These are phyloP conservation scores for Choloepus didactylus DNA, from an alignment of 2,797 vertebrate species.

Conservation along the genomic window DNA sequence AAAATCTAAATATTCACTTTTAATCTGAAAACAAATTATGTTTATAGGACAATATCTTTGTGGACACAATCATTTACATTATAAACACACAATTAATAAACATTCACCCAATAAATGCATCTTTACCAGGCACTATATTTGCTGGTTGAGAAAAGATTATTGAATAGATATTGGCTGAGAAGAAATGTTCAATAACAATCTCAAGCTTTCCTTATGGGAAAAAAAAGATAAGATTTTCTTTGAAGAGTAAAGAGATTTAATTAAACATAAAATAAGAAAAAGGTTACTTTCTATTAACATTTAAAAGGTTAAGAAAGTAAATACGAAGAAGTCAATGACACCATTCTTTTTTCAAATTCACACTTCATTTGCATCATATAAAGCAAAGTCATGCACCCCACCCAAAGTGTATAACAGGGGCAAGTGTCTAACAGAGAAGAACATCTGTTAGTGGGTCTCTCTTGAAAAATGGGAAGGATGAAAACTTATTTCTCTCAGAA, in stretches of 20 bases:
- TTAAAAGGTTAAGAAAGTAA: constrained; percentile 3
- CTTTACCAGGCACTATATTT: background rate
- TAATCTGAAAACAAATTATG: background rate
- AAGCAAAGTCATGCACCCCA: background rate
- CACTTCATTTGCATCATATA: constrained; percentile 12
- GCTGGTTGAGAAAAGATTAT: background rate
- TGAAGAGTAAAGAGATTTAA: background rate
- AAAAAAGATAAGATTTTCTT: background rate
- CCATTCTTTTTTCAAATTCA: constrained; percentile 22
- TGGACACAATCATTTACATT: background rate
- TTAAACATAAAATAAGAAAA: constrained; percentile 57
- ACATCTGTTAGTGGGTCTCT: constrained; percentile 39
- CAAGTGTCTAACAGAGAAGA: constrained; percentile 62
- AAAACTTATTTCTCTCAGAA: constrained; percentile 64
- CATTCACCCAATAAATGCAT: background rate
- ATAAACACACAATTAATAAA: background rate
- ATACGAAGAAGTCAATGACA: background rate
- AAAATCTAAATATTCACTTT: background rate
- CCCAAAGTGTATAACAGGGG: background rate
- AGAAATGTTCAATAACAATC: background rate
- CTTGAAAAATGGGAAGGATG: constrained; percentile 32
- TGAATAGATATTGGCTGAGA: background rate
- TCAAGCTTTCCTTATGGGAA: background rate
- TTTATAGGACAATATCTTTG: background rate
- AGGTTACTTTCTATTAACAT: constrained; percentile 19